Evolutionary conservation across 2,113 vertebrate genomes (phyloP).

Genomic region (Prolemur simus): DNA sequence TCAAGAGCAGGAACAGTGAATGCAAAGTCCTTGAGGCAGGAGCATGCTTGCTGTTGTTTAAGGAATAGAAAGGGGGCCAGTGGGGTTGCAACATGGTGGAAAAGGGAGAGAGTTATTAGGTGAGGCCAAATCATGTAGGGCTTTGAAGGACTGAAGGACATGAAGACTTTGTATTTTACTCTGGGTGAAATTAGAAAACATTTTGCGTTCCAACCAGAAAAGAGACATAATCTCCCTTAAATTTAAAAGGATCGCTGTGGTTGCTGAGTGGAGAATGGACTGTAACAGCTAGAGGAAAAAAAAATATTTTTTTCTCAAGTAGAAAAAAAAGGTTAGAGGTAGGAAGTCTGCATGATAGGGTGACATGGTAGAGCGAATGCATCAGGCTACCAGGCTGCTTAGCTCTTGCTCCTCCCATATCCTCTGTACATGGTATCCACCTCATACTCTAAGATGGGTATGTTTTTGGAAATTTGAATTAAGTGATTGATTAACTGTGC

Average conservation of each 20-base stretch:
- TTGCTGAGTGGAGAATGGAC: neutral
- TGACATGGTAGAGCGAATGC: neutral
- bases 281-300: neutral
- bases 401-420: neutral
- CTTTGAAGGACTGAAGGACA: neutral
- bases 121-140: neutral
- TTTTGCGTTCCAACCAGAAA: conserved; percentile 1
- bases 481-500: neutral
- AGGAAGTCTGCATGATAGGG: neutral
- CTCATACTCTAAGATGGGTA: neutral
- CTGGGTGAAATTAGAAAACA: conserved; percentile 20
- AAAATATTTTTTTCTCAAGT: neutral
- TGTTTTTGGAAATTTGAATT: neutral
- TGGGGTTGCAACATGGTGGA: neutral
- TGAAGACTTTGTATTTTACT: conserved; percentile 6
- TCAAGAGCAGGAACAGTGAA: neutral
- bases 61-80: neutral
- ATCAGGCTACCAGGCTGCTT: neutral
- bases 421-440: neutral
- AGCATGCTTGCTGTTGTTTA: neutral
- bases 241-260: conserved; percentile 9
- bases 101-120: neutral
- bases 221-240: conserved; percentile 7
- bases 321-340: neutral
- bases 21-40: neutral